phyloP scores from a whole-genome alignment of 2,113 vertebrate genomes.

The Brachyhypopomus gauderio region DNA sequence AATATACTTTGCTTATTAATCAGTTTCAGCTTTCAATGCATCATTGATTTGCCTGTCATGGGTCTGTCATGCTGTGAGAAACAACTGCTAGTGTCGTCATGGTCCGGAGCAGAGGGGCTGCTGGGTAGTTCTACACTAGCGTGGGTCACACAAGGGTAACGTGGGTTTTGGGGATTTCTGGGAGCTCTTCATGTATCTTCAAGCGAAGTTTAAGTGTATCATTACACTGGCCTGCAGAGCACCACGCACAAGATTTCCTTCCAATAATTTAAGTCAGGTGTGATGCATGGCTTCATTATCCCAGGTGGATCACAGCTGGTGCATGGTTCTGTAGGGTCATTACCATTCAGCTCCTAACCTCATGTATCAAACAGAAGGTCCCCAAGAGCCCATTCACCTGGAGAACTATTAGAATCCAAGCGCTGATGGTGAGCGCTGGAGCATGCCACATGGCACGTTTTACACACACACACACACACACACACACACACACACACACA shows the following conservation, averaged over 20 bases:
- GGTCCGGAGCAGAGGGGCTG: neutral
- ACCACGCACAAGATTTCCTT: neutral
- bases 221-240: neutral
- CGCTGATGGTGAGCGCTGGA: constrained; percentile 1
- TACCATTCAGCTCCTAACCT: neutral
- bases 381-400: constrained; percentile 26
- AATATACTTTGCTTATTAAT: too few species aligned
- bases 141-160: neutral
- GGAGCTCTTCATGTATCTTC: neutral
- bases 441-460: constrained; percentile 36
- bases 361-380: neutral
- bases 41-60: too few species aligned
- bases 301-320: neutral
- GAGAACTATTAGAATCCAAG: constrained; percentile 16
- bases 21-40: too few species aligned
- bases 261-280: constrained; percentile 11
- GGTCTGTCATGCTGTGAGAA: neutral
- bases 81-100: neutral
- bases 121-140: neutral
- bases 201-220: neutral
- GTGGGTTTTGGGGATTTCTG: neutral
- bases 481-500: constrained; percentile 33
- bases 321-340: constrained; percentile 10
- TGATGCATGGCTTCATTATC: constrained; percentile 27
- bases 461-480: constrained; percentile 33